Base-by-base conservation (phyloP, 1,140 invertebrate species). In the Pollicipes pollicipes region DNA sequence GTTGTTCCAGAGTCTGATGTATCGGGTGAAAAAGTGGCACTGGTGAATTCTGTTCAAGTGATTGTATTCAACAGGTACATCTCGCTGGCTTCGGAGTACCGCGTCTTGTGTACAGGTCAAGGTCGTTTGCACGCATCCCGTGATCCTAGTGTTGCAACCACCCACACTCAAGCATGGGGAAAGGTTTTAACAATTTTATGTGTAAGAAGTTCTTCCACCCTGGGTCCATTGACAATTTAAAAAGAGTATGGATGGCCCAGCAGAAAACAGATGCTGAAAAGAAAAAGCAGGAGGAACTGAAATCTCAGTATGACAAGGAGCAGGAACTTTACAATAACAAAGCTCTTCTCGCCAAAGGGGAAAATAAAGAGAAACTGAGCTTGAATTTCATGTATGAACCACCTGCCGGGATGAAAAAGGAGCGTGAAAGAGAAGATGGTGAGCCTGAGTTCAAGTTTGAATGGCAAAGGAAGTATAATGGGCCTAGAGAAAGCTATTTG, bases 131-230 rank as follows among this genome's bases (percentile, higher is more conserved):
- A n/a, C n/a, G n/a, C n/a, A n/a, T n/a, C n/a, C n/a, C n/a, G n/a
- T n/a, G n/a, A n/a, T n/a, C n/a, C n/a, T n/a, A n/a, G n/a, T n/a
- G n/a, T n/a, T n/a, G n/a, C n/a, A n/a, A n/a, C n/a, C n/a, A n/a
- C n/a, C n/a, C n/a, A n/a, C n/a, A n/a, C n/a, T n/a, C n/a, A 35
- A 35, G 6, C 35, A 99, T 99, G 97, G 97, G 97, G 66, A 99
- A 99, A 83, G 97, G 97, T 71, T 99, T 97, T 77, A 98, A 98
- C 83, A 99, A 99, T 87, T 99, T 98, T 79, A 99, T 99, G 97
- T 98, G 95, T 75, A 99, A 99, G 81, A 99, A 99, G 82, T 98
- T 98, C 81, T 99, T 99, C 79, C 97, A 99, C 85, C 97, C 97
- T 72, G 93, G 93, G 0, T 98, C 95, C 17, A 86, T 94, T 79